Conservation (phyloP, 2,113 vertebrate genomes). For the Ia io region DNA sequence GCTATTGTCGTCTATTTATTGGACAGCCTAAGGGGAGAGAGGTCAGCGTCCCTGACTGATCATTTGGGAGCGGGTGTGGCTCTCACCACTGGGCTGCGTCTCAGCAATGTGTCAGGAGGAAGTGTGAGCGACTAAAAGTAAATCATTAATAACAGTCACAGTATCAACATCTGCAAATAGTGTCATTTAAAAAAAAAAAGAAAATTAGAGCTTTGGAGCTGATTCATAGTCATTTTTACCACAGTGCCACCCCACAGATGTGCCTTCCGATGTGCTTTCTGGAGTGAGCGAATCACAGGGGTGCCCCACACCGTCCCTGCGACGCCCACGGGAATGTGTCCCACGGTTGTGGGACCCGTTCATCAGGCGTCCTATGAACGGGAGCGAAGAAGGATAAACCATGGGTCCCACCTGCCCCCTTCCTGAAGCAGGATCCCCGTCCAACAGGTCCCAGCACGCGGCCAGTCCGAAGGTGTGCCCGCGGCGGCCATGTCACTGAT, state of each 20-base stretch:
- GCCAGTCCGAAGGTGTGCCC: background rate
- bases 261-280: background rate
- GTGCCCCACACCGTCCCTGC: accelerated
- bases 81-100: background rate
- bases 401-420: background rate
- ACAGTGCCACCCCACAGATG: accelerated
- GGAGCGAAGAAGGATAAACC: background rate
- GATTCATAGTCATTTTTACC: background rate
- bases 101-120: accelerated
- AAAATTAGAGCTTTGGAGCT: background rate
- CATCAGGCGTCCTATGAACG: background rate
- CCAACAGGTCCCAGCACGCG: accelerated
- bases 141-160: background rate
- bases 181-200: background rate
- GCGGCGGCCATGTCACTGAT: no score
- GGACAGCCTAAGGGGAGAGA: no score
- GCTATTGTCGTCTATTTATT: no score
- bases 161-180: background rate
- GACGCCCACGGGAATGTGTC: background rate
- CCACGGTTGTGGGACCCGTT: background rate
- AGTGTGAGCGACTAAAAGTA: background rate
- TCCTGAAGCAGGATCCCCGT: background rate
- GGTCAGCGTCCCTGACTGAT: no score
- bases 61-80: background rate
- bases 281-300: background rate